Base-by-base conservation (phyloP, 2,888 invertebrate genomes). In the Orthosia cruda region DNA sequence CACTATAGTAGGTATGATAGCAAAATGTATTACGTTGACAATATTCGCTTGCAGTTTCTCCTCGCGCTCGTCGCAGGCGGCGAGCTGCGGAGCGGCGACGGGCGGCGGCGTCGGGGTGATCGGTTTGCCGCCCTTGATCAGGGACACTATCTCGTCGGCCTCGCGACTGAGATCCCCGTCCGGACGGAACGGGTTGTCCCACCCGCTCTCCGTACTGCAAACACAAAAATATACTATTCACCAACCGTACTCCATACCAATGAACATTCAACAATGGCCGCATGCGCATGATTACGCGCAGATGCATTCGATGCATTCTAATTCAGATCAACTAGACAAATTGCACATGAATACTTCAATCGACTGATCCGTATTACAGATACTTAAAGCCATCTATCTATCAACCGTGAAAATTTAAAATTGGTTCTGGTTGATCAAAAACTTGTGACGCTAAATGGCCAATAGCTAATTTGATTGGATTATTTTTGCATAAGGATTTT, bases 111-210 rank as follows among this genome's bases (percentile, higher is more conserved):
- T 98, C 58, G 98, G 98, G 26, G 98, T 98, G 92, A 98, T 98
- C 72, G 98, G 98, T 94, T 98, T 98, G 74, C 98, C 98, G 85
- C 98, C 99, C 96, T 99, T 99, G 94, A 99, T 99, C 96, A 99
- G 97, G 92, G 99, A 99, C 82, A 99, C 99, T 90, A 99, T 99
- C 97, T 99, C 99, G 95, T 99, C 99, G 45, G 99, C 99, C 96
- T 99, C 99, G 89, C 98, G 97, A 92, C 99, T 99, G 91, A 99
- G 97, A 96, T 99, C 99, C 80, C 99, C 99, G 91, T 99, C 99
- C 47, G 99, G 99, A 93, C 99, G 98, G 97, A 99, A 99, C 74
- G 99, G 99, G 96, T 99, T 99, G 96, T 99, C 99, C 98, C 99
- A 99, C 85, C 99, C 99, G 92, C 99, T 99, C 94, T 99, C 99